phyloP scores from a whole-genome alignment of 2,797 vertebrate species.

The Acanthurus lineatus region DNA sequence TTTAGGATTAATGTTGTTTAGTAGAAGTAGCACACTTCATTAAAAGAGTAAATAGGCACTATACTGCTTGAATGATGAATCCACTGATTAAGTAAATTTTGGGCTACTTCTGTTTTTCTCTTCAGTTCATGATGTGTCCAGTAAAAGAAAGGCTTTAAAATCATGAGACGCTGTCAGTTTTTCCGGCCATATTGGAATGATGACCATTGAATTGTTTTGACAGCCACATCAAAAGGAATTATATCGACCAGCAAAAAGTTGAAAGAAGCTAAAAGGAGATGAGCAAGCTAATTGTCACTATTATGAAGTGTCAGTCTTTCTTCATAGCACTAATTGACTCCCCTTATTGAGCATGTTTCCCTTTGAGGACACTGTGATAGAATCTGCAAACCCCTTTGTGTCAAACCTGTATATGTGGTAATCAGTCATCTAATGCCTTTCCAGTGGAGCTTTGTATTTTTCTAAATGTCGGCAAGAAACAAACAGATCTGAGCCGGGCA shows the following conservation, averaged over 20 bases:
- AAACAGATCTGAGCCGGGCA: slow-evolving; percentile 41
- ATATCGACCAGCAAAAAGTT: slow-evolving; percentile 42
- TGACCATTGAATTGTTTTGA: slow-evolving; percentile 43
- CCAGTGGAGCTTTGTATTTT: slow-evolving; percentile 22
- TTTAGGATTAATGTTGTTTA: neutral
- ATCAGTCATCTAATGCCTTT: slow-evolving; percentile 42
- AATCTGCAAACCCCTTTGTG: slow-evolving; percentile 30
- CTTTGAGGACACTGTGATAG: slow-evolving; percentile 25
- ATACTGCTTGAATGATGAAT: neutral
- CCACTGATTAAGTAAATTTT: neutral
- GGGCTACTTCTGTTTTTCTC: neutral
- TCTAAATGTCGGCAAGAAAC: slow-evolving; percentile 29
- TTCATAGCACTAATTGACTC: slow-evolving; percentile 50
- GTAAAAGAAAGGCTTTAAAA: slow-evolving; percentile 21
- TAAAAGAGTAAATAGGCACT: slow-evolving; percentile 10
- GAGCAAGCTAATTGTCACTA: slow-evolving; percentile 52
- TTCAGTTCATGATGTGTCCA: slow-evolving; percentile 11
- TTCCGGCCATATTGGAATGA: slow-evolving; percentile 11
- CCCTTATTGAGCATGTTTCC: slow-evolving; percentile 40
- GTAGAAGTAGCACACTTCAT: slow-evolving; percentile 4
- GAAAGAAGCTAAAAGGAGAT: slow-evolving; percentile 40
- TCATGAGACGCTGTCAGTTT: slow-evolving; percentile 13
- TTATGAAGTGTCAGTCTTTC: slow-evolving; percentile 53
- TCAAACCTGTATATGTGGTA: slow-evolving; percentile 38
- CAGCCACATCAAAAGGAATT: slow-evolving; percentile 52